These are phyloP conservation scores for Zaprionus capensis DNA, from an alignment of 1,140 invertebrate genomes.

Conservation along the genomic window DNA sequence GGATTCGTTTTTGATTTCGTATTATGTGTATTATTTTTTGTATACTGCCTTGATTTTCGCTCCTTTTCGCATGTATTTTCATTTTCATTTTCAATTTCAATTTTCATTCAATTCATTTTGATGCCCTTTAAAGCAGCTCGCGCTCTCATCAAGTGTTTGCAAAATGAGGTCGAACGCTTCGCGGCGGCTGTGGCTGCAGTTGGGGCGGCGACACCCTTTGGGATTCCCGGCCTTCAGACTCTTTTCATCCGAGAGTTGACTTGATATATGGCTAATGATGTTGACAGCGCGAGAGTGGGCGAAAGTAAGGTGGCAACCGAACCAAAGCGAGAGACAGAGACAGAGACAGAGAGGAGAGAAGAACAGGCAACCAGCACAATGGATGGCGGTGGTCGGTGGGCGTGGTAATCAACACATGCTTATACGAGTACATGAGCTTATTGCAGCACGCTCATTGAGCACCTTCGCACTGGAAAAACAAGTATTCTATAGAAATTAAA, in stretches of 20 bases:
- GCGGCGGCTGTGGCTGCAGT: not conserved
- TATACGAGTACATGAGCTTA: slow-evolving; percentile 62
- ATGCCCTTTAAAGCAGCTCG: slow-evolving; percentile 12
- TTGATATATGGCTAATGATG: slow-evolving; percentile 76
- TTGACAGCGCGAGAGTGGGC: slow-evolving; percentile 46
- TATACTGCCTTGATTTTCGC: not conserved
- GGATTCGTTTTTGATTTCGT: slow-evolving; percentile 1
- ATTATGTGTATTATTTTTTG: slow-evolving; percentile 6
- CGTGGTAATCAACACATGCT: slow-evolving; percentile 56
- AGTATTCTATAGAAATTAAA: not conserved
- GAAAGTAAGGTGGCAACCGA: not conserved
- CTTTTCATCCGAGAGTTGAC: slow-evolving; percentile 51
- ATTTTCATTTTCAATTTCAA: slow-evolving; percentile 2
- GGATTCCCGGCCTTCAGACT: slow-evolving; percentile 24
- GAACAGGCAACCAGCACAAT: not conserved
- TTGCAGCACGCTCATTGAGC: slow-evolving; percentile 39
- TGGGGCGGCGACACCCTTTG: slow-evolving; percentile 27
- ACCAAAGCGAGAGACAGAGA: not conserved
- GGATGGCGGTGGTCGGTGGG: not conserved
- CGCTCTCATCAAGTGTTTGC: slow-evolving; percentile 25
- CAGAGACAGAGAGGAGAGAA: not conserved
- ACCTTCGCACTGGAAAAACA: not conserved
- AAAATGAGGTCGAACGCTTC: slow-evolving; percentile 32
- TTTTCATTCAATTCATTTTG: slow-evolving; percentile 4
- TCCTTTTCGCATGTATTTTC: not conserved